Evolutionary conservation across 2,797 vertebrate species (phyloP), one percentile per base, ranked within the genome.

Genomic region (Xenentodon cancila): DNA sequence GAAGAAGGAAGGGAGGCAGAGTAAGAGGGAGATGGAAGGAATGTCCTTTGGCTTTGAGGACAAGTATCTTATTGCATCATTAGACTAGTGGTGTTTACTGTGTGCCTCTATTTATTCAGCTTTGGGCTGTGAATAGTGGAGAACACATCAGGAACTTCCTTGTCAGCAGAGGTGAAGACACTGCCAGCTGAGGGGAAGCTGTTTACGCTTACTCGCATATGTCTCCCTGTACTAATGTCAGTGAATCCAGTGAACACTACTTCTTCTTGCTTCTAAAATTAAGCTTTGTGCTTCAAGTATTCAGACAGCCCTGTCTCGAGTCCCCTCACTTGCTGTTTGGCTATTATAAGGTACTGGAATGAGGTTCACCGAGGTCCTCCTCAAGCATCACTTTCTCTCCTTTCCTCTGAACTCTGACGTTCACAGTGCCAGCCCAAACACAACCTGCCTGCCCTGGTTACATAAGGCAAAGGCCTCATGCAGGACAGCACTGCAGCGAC

Each of bases 71-170:
- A 18, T 87, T 85, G 69, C 86, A 68, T 60, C 64, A 43, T 69
- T 53, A 55, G 30, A 73, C 70, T 46, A 52, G 59, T 22, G 53
- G 65, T 77, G 67, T 71, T 82, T 56, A 77, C 45, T 54, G 47
- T 5, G 18, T 15, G 65, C 44, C 74, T 79, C 89, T 76, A 79
- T 82, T 89, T 86, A 87, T 88, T 84, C 64, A 86, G 67, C 72
- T 69, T 45, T 7, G 21, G 11, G 57, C 25, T 68, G 68, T 84
- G 60, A 87, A 86, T 88, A 85, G 84, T 81, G 70, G 50, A 80
- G 66, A 49, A 66, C 58, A 72, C 59, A 37, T 9, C 8, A 40
- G 37, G 37, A 40, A 13, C 17, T 44, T 65, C 32, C 62, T 27
- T 70, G 40, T 75, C 58, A 60, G 58, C 11, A 8, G 8, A 71